Evolutionary conservation across 2,888 invertebrate species (phyloP).

Genomic region (Atrina japonica): DNA sequence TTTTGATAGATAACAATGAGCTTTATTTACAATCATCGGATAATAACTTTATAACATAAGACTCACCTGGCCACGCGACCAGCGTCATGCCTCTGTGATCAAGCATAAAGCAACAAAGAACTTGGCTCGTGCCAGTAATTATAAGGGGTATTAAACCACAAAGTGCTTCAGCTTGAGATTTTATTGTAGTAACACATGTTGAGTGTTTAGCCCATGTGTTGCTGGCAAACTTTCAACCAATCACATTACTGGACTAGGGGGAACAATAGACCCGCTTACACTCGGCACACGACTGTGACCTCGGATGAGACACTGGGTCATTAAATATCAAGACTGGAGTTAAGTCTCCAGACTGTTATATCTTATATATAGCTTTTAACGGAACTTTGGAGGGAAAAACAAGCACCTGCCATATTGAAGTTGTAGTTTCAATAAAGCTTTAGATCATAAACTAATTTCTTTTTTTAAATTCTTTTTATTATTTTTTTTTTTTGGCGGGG

Average conservation of each 20-base stretch:
- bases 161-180: slow-evolving; percentile 15
- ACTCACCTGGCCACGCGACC: slow-evolving; percentile 41
- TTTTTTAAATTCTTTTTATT: no score
- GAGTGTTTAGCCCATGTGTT: slow-evolving; percentile 7
- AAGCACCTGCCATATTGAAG: no score
- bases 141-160: slow-evolving; percentile 17
- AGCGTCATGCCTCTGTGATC: slow-evolving; percentile 24
- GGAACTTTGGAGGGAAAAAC: no score
- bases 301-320: slow-evolving; percentile 14
- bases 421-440: no score
- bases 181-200: slow-evolving; percentile 20
- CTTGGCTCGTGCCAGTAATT: slow-evolving; percentile 39
- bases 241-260: slow-evolving; percentile 41
- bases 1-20: no score
- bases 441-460: no score
- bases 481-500: no score
- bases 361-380: no score
- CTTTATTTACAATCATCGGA: no score
- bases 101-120: slow-evolving; percentile 29
- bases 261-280: slow-evolving; percentile 54
- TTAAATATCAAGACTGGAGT: no score
- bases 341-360: no score
- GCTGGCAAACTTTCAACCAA: slow-evolving; percentile 32
- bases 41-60: no score
- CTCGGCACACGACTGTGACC: slow-evolving; percentile 57